Percentiles rank a stretch among this genome's conserved stretches.
Evolutionary conservation across 92 coral and sea anemone species (phyloP).

Genomic region (Ricordea florida): DNA sequence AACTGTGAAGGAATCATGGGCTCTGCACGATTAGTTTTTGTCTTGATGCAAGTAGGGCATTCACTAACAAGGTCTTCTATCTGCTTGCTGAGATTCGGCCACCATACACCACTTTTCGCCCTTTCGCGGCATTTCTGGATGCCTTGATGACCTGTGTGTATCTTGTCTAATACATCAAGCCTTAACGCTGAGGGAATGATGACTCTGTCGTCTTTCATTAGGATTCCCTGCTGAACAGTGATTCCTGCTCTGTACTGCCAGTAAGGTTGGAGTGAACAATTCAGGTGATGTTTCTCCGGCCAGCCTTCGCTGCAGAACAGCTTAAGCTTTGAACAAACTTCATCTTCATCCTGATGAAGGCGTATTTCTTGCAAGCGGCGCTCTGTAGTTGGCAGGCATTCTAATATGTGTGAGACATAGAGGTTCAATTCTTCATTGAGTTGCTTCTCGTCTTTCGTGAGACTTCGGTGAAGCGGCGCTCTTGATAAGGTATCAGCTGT

Average conservation of each 20-base stretch:
- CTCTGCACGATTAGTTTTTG: slow-evolving; percentile 20
- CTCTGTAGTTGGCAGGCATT: slow-evolving; percentile 35
- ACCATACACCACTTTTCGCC: slow-evolving; percentile 51
- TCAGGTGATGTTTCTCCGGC: slow-evolving; percentile 47
- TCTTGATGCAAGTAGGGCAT: slow-evolving; percentile 36
- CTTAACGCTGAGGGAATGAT: slow-evolving; percentile 41
- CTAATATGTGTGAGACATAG: slow-evolving; percentile 17
- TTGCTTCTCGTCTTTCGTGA: slow-evolving; percentile 21
- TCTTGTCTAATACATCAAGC: slow-evolving; percentile 39
- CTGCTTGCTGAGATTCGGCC: slow-evolving; percentile 63
- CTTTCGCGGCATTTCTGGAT: slow-evolving; percentile 54
- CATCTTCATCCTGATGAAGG: slow-evolving; percentile 47
- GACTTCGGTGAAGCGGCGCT: slow-evolving; percentile 26
- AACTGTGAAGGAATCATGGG: slow-evolving; percentile 32
- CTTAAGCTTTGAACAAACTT: slow-evolving; percentile 18
- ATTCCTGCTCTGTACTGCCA: slow-evolving; percentile 47
- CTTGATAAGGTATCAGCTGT: slow-evolving; percentile 56
- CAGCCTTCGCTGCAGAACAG: slow-evolving; percentile 41
- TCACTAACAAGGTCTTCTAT: slow-evolving; percentile 39
- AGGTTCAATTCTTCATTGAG: slow-evolving; percentile 33
- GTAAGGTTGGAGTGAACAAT: slow-evolving; percentile 14
- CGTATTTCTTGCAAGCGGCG: slow-evolving; percentile 34
- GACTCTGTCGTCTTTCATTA: slow-evolving; percentile 34
- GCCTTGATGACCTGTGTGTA: slow-evolving; percentile 51
- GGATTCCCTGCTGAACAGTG: slow-evolving; percentile 35